Conservation (phyloP, 2,113 vertebrate genomes). For the Saguinus imperator region DNA sequence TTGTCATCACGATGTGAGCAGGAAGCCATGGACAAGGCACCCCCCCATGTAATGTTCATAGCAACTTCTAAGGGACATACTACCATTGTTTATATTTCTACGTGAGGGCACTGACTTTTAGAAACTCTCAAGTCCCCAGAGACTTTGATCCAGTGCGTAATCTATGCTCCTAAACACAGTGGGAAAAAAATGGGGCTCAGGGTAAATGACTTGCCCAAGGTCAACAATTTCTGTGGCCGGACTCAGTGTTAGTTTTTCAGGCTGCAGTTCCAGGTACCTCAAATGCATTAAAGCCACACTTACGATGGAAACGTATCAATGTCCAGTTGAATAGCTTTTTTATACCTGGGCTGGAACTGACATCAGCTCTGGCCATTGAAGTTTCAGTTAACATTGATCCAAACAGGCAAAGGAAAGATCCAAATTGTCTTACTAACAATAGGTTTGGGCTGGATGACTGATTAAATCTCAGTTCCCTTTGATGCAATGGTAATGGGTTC, state of each 20-base stretch:
- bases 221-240: neutral
- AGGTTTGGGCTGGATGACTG: constrained; percentile 67
- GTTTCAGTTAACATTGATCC: neutral
- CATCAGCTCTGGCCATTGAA: neutral
- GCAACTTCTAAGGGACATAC: neutral
- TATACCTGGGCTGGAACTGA: neutral
- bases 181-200: neutral
- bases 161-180: neutral
- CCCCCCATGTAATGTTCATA: neutral
- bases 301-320: neutral
- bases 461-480: constrained; percentile 77
- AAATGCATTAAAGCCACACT: neutral
- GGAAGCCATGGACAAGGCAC: neutral
- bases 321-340: neutral
- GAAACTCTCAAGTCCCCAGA: too few relatives aligned
- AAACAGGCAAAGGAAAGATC: constrained; percentile 58
- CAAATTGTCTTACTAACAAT: constrained; percentile 78
- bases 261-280: neutral
- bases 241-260: too few relatives aligned
- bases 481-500: constrained; percentile 73
- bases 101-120: neutral
- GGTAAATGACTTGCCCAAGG: neutral
- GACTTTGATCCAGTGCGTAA: neutral
- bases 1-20: rapidly evolving
- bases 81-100: neutral